These are phyloP conservation scores for Drosophila lini DNA, from an alignment of 1,140 invertebrate species.

Conservation along the genomic window DNA sequence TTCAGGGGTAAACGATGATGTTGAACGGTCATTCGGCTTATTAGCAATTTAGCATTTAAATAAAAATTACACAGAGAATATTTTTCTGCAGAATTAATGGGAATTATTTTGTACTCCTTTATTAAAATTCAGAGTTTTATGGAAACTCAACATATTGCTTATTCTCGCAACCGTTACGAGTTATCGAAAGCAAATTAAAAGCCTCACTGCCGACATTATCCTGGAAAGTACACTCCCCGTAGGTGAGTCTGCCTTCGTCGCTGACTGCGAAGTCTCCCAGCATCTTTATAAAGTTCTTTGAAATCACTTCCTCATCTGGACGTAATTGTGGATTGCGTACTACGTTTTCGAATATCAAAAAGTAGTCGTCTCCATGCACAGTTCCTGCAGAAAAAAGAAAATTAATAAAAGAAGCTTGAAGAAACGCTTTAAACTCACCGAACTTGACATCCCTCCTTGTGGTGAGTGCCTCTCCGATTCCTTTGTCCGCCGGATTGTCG, in stretches of 20 bases:
- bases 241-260: conserved; percentile 15
- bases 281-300: conserved; percentile 57
- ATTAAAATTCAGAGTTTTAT: conserved; percentile 5
- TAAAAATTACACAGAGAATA: not conserved
- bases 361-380: conserved; percentile 67
- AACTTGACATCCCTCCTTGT: conserved; percentile 46
- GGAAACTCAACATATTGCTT: conserved; percentile 30
- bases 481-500: conserved; percentile 58
- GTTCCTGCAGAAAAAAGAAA: conserved; percentile 33
- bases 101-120: not conserved
- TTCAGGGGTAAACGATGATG: not conserved
- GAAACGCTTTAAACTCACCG: not conserved
- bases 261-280: conserved; percentile 42
- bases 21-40: not conserved
- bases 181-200: conserved; percentile 25
- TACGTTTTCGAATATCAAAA: conserved; percentile 48
- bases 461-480: conserved; percentile 34
- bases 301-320: conserved; percentile 48
- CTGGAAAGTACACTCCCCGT: conserved; percentile 21
- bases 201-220: conserved; percentile 30
- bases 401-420: not conserved
- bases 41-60: not conserved
- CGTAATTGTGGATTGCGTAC: not conserved
- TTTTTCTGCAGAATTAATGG: no score
- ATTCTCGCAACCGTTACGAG: conserved; percentile 18